These are phyloP conservation scores for Vanacampus margaritifer DNA, from an alignment of 2,113 vertebrate species.

Conservation along the genomic window DNA sequence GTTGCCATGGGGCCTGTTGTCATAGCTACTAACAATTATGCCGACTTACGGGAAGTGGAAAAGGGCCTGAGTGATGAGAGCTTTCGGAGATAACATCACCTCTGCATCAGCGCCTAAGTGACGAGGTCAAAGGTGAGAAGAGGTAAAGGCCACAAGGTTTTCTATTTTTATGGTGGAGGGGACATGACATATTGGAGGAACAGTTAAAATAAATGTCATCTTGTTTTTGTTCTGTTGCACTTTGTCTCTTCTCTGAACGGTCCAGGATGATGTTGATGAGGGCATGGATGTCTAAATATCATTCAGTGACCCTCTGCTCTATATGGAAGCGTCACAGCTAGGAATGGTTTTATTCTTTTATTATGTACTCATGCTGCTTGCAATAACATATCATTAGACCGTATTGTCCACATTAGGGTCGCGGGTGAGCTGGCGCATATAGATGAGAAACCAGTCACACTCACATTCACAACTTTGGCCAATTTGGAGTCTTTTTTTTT, in stretches of 20 bases:
- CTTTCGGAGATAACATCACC: conserved; percentile 27
- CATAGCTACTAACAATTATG: conserved; percentile 72
- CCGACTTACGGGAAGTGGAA: conserved; percentile 51
- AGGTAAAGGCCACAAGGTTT: conserved; percentile 5
- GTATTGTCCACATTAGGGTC: no score
- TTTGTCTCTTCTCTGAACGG: background rate
- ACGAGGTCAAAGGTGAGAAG: background rate
- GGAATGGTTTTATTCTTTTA: background rate
- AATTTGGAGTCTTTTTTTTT: no score
- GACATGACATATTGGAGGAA: background rate
- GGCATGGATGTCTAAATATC: background rate
- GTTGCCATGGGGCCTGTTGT: conserved; percentile 69
- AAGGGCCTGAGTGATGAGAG: conserved; percentile 4
- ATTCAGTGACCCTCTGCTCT: background rate
- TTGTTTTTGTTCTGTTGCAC: conserved; percentile 2
- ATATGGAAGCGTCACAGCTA: background rate
- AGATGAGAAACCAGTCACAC: no score
- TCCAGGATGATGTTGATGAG: background rate
- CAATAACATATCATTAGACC: background rate
- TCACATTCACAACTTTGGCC: no score
- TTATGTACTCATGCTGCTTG: no score
- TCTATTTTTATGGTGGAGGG: background rate
- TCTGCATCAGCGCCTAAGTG: conserved; percentile 24
- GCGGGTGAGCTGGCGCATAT: no score
- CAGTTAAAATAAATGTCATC: conserved; percentile 20